phyloP scores from a whole-genome alignment of 2,888 invertebrate species.

The Caenorhabditis panamensis region DNA sequence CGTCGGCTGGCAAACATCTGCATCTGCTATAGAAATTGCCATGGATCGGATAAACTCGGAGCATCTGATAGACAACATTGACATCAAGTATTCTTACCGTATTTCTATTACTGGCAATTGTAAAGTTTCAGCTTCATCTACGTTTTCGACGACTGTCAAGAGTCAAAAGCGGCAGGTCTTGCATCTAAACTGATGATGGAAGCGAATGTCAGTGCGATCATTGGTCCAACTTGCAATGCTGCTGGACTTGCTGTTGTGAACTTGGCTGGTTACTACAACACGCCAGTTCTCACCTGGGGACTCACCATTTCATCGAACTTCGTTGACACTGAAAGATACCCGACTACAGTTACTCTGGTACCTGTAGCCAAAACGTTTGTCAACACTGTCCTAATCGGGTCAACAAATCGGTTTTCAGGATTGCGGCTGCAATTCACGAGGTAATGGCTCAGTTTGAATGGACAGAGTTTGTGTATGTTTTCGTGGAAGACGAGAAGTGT shows the following conservation, averaged over 20 bases:
- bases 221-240: slow-evolving; percentile 68
- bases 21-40: slow-evolving; percentile 65
- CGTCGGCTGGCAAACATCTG: slow-evolving; percentile 64
- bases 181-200: slow-evolving; percentile 58
- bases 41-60: slow-evolving; percentile 65
- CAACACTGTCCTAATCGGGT: too few species aligned
- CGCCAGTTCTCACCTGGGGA: slow-evolving; percentile 66
- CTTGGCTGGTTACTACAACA: slow-evolving; percentile 66
- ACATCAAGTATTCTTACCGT: slow-evolving; percentile 49
- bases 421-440: slow-evolving; percentile 68
- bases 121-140: slow-evolving; percentile 58
- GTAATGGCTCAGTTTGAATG: slow-evolving; percentile 69
- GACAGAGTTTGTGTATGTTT: slow-evolving; percentile 73
- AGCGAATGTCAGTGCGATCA: slow-evolving; percentile 66
- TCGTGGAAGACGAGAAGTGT: slow-evolving; percentile 68
- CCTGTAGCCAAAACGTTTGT: slow-evolving; percentile 63
- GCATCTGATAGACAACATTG: slow-evolving; percentile 57
- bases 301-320: slow-evolving; percentile 61
- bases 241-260: slow-evolving; percentile 61
- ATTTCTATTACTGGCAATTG: too few species aligned
- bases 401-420: slow-evolving; percentile 56
- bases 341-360: slow-evolving; percentile 60
- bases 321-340: slow-evolving; percentile 55
- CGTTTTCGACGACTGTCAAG: slow-evolving; percentile 66
- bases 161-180: slow-evolving; percentile 60